Evolutionary conservation across 1,140 invertebrate genomes (phyloP), one percentile per base, ranked within the genome.

Genomic region (Heterodera schachtii): DNA sequence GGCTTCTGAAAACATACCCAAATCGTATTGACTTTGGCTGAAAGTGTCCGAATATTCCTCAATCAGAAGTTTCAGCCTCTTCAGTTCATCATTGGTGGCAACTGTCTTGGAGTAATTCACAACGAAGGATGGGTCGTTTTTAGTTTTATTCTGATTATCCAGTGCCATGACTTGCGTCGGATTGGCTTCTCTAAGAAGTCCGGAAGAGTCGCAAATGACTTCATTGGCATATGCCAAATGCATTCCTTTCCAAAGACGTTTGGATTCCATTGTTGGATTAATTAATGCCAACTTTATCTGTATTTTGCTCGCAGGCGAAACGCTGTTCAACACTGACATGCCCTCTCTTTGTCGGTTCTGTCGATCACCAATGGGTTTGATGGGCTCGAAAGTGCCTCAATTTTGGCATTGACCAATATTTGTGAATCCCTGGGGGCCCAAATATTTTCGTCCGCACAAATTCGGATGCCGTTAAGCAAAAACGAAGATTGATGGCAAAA

Each of bases 41-140:
- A 57, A 66, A 73, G 71, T 16, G 7, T 78, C 75, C 2, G n/a
- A 6, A 78, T 73, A 78, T 78, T 78, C 75, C n/a, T 78, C 75
- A 13, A 11, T n/a, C 43, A 57, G 31, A 2, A 2, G 4, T 44
- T 78, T 49, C 5, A 78, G 47, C 71, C 71, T 78, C 19, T 67
- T 9, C 1, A 78, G 13, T 3, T 78, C 75, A 2, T 57, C n/a
- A 67, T 52, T 52, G 3, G 3, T 60, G 49, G 44, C 75, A 6
- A 44, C 11, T 11, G 41, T 9, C 7, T 78, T 49, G 0, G 75
- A 73, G 3, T 7, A 78, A 41, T 71, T 52, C 4, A 78, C 7
- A 41, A 41, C 2, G 16, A 43, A 78, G 4, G 3, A 2, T 66
- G 75, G 75, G 21, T 78, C 75, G 9, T 1, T 19, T 16, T 8